Evolutionary conservation across 2,797 vertebrate genomes (phyloP), one percentile per base, ranked within the genome.

Genomic region (Acipenser ruthenus): DNA sequence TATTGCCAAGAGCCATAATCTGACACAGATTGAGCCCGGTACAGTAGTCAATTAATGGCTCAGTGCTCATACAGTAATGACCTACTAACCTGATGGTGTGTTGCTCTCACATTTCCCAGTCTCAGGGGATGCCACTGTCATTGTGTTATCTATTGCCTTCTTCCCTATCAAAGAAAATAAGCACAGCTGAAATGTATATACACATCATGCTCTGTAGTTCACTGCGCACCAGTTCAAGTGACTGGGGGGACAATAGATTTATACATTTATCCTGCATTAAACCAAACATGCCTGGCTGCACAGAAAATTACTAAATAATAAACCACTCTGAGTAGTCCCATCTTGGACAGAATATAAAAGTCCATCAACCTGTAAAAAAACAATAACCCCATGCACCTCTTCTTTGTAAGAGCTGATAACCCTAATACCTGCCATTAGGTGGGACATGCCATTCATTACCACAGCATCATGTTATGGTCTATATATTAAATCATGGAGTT

Each of bases 201-300:
- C 71, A 82, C 83, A 82, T 77, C 87, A 85, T 62, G 77, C 80
- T 86, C 86, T 80, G 81, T 80, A 87, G 83, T 85, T 89, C 89
- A 84, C 77, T 84, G 88, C 86, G 86, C 89, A 84, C 81, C 84
- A 83, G 76, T 84, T 86, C 83, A 68, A 70, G 89, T 85, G 81
- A 90, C 84, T 76, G 82, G 78, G 84, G 84, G 86, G 88, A 89
- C 84, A 86, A 87, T 88, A 90, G 91, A 93, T 93, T 91, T 90
- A 93, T 91, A 87, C 86, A 93, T 93, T 91, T 90, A 93, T 91
- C 87, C 86, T 86, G 86, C 88, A 90, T 90, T 93, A 91, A 91
- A 91, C 88, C 90, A 89, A 92, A 91, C 89, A 88, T 84, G 89
- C 86, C 87, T 87, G 90, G 85, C 89, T 89, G 86, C 88, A 86